These are phyloP conservation scores for Mola mola DNA, from an alignment of 2,113 vertebrate species.

Conservation along the genomic window DNA sequence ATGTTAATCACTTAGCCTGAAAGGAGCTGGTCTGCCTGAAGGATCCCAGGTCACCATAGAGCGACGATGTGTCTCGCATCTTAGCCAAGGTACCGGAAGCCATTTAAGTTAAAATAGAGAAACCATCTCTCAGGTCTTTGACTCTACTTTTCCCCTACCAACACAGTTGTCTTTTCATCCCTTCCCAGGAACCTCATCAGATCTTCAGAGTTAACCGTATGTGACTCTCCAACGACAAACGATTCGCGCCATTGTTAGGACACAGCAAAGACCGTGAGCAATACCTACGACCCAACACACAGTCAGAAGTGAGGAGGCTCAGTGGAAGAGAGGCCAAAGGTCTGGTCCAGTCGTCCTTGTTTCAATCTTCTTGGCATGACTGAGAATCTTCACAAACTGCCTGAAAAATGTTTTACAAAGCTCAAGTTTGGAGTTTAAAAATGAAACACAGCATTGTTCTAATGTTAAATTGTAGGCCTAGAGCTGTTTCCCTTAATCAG, in stretches of 20 bases:
- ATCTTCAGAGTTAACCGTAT: too few relatives aligned
- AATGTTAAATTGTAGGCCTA: background rate
- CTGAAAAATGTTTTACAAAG: too few relatives aligned
- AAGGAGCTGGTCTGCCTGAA: slow-evolving; percentile 18
- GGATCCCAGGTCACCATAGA: background rate
- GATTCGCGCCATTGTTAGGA: too few relatives aligned
- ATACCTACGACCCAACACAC: background rate
- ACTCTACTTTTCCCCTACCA: background rate
- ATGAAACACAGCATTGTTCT: too few relatives aligned
- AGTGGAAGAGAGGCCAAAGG: too few relatives aligned
- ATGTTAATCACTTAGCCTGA: slow-evolving; percentile 45
- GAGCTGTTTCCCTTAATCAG: background rate
- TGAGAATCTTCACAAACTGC: too few relatives aligned
- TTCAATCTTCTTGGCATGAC: too few relatives aligned
- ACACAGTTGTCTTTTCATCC: background rate
- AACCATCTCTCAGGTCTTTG: background rate
- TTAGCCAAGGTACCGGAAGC: background rate
- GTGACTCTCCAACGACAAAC: too few relatives aligned
- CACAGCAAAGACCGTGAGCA: too few relatives aligned
- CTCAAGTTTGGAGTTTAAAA: too few relatives aligned
- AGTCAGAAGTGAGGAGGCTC: background rate
- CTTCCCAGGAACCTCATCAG: background rate
- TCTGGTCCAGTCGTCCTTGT: too few relatives aligned
- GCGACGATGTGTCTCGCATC: background rate
- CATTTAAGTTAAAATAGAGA: background rate